Evolutionary conservation across 2,797 vertebrate genomes (phyloP).

Genomic region (Alcedo quadribrachys): DNA sequence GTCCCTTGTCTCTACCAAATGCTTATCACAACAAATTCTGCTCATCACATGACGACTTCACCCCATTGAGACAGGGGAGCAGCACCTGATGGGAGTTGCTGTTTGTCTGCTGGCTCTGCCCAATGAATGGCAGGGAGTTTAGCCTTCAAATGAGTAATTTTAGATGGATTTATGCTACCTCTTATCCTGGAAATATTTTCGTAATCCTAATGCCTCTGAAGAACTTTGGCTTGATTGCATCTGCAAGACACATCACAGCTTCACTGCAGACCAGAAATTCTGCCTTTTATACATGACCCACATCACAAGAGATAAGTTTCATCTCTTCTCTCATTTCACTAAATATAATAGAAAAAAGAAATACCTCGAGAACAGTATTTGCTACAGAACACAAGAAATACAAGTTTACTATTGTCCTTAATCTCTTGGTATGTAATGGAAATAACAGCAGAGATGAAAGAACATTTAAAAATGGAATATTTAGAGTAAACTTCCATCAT

Average conservation of each 20-base stretch:
- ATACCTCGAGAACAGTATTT: slow-evolving; percentile 28
- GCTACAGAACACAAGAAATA: slow-evolving; percentile 34
- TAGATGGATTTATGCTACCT: background rate
- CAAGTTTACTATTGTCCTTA: slow-evolving; percentile 3
- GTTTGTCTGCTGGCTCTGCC: background rate
- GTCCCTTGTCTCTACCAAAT: background rate
- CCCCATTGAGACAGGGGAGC: background rate
- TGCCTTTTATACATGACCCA: background rate
- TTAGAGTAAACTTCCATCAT: slow-evolving; percentile 26
- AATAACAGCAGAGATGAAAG: slow-evolving; percentile 1
- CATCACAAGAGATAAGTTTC: background rate
- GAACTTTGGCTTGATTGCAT: slow-evolving; percentile 36
- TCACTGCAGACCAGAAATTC: slow-evolving; percentile 27
- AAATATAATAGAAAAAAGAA: background rate
- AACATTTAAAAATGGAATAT: slow-evolving; percentile 2
- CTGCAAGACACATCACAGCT: slow-evolving; percentile 49
- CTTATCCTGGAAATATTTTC: background rate
- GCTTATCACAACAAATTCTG: background rate
- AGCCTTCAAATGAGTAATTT: slow-evolving; percentile 8
- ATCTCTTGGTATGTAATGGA: background rate
- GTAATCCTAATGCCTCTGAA: background rate
- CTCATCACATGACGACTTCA: background rate
- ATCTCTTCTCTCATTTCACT: background rate
- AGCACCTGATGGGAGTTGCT: background rate
- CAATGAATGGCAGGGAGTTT: slow-evolving; percentile 4